Conservation (phyloP, 2,113 vertebrate genomes). For the Serilophus lunatus region DNA sequence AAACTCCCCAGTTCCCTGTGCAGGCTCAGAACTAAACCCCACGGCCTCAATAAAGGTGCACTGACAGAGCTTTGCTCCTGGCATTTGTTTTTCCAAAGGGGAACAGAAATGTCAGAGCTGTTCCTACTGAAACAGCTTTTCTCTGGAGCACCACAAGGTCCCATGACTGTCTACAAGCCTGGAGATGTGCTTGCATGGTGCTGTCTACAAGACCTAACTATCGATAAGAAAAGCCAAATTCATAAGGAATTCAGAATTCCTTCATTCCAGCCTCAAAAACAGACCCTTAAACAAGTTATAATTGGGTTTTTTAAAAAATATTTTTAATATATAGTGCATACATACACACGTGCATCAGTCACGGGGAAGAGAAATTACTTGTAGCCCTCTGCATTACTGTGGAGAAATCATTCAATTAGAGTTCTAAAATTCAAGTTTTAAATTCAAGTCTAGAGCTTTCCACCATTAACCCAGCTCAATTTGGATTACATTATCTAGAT, state of each 20-base stretch:
- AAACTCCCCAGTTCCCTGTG: background rate
- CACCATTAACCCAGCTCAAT: background rate
- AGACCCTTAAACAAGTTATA: background rate
- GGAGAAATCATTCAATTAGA: background rate
- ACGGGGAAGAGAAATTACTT: rapidly evolving
- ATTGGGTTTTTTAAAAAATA: no score
- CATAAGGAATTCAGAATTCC: background rate
- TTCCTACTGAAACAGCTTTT: background rate
- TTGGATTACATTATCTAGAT: background rate
- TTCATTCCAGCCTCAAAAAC: background rate
- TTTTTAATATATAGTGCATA: background rate
- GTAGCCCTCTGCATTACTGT: background rate
- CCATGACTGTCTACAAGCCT: background rate
- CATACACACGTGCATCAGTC: background rate
- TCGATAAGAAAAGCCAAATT: background rate
- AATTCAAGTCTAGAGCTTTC: background rate
- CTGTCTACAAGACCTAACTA: background rate
- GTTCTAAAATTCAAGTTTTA: background rate
- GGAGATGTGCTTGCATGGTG: background rate
- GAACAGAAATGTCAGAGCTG: background rate
- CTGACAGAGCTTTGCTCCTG: background rate
- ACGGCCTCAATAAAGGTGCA: background rate
- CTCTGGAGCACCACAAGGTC: background rate
- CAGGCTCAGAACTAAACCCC: background rate
- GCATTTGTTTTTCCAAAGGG: background rate